phyloP scores from a whole-genome alignment of 2,888 invertebrate species.

The Agrochola macilenta region DNA sequence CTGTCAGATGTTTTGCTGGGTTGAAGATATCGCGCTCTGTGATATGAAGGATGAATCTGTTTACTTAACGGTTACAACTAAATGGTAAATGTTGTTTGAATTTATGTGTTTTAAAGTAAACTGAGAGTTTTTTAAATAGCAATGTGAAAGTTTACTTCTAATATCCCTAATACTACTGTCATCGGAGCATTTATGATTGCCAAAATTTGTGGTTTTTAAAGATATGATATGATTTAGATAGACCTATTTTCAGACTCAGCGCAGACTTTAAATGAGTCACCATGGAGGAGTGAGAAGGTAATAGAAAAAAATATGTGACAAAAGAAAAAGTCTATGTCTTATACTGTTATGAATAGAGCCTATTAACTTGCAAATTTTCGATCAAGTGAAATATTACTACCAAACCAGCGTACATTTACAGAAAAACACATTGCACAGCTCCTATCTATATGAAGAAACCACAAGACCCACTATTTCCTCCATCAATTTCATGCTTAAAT shows the following conservation, averaged over 20 bases:
- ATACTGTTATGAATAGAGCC: neutral
- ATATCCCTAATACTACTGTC: neutral
- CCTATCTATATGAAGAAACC: neutral
- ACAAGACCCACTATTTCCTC: constrained; percentile 1
- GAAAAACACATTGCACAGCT: neutral
- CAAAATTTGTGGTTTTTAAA: neutral
- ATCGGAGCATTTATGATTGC: neutral
- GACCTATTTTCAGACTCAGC: neutral
- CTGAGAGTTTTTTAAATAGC: neutral
- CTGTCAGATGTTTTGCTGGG: constrained; percentile 48
- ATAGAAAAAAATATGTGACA: neutral
- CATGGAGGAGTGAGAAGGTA: neutral
- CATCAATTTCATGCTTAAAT: constrained; percentile 55
- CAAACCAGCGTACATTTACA: neutral
- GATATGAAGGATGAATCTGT: constrained; percentile 11
- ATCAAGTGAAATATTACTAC: neutral
- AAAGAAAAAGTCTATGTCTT: neutral
- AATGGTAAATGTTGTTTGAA: neutral
- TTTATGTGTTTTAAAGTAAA: neutral
- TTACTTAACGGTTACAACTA: neutral
- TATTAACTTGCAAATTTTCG: neutral
- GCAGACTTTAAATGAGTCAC: too few species aligned
- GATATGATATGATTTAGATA: too few species aligned
- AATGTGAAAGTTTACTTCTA: neutral
- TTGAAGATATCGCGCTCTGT: constrained; percentile 39